phyloP scores from a whole-genome alignment of 1,140 invertebrate species.

The Caenorhabditis tropicalis region DNA sequence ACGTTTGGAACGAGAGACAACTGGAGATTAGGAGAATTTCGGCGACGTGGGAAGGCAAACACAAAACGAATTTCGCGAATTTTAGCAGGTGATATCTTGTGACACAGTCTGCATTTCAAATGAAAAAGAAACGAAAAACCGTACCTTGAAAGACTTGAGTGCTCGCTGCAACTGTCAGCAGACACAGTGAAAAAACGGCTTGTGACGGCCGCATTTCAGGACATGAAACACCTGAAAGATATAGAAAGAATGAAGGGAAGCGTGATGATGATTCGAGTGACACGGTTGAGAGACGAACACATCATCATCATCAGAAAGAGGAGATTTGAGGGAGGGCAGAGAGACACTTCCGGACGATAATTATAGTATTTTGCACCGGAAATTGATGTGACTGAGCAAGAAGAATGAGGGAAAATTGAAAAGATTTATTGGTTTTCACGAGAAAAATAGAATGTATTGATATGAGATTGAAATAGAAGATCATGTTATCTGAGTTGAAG shows the following conservation, averaged over 20 bases:
- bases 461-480: no score
- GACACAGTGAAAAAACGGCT: neutral
- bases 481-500: no score
- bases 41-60: neutral
- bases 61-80: neutral
- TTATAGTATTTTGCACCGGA: conserved; percentile 40
- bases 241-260: conserved; percentile 17
- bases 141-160: neutral
- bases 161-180: neutral
- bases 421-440: neutral
- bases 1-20: neutral
- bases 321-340: neutral
- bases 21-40: neutral
- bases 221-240: neutral
- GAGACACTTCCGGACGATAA: conserved; percentile 30
- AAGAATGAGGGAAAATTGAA: neutral
- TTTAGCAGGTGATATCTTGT: no score
- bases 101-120: no score
- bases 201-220: conserved; percentile 1
- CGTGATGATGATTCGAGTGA: conserved; percentile 27
- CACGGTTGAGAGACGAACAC: conserved; percentile 35
- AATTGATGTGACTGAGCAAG: neutral
- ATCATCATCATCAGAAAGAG: conserved; percentile 11
- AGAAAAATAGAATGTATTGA: neutral
- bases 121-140: no score